A percentile compares a stretch with the other conserved stretches of the same genome.
Evolutionary conservation across 2,888 invertebrate species (phyloP).

Genomic region (Lithosia quadra): DNA sequence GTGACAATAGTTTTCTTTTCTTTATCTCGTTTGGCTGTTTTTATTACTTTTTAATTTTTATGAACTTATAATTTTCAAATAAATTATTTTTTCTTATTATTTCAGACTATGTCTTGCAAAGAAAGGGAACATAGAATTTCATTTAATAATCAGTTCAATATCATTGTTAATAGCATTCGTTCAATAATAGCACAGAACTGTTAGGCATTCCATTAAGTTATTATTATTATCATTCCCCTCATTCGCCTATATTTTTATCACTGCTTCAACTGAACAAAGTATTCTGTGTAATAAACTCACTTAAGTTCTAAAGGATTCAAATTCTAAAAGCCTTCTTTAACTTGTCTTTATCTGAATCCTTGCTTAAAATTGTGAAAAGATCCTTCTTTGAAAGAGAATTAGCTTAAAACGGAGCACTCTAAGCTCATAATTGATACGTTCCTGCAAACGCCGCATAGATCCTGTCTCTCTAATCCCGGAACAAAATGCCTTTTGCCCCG

Average conservation of each 20-base stretch:
- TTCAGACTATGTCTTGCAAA: too few species aligned
- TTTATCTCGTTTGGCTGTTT: too few species aligned
- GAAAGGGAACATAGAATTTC: too few species aligned
- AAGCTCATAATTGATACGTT: conserved; percentile 51
- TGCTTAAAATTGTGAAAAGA: conserved; percentile 25
- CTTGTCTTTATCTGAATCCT: background rate
- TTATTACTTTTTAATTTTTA: too few species aligned
- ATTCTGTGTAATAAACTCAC: conserved; percentile 6
- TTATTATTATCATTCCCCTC: background rate
- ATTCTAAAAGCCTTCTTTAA: conserved; percentile 14
- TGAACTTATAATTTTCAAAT: too few species aligned
- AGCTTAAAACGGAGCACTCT: conserved; percentile 43
- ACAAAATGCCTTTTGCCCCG: conserved; percentile 43
- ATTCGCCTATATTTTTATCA: conserved; percentile 1
- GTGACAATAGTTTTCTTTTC: too few species aligned
- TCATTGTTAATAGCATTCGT: too few species aligned
- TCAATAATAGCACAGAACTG: too few species aligned
- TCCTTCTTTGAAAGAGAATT: conserved; percentile 30
- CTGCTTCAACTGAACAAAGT: background rate
- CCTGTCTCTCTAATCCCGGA: conserved; percentile 36
- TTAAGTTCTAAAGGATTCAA: conserved; percentile 7
- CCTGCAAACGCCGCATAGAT: conserved; percentile 42
- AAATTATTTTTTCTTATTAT: too few species aligned
- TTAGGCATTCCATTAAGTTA: too few species aligned
- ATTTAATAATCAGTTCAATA: too few species aligned